phyloP scores from a whole-genome alignment of 1,140 invertebrate genomes.

The Oncopeltus fasciatus region DNA sequence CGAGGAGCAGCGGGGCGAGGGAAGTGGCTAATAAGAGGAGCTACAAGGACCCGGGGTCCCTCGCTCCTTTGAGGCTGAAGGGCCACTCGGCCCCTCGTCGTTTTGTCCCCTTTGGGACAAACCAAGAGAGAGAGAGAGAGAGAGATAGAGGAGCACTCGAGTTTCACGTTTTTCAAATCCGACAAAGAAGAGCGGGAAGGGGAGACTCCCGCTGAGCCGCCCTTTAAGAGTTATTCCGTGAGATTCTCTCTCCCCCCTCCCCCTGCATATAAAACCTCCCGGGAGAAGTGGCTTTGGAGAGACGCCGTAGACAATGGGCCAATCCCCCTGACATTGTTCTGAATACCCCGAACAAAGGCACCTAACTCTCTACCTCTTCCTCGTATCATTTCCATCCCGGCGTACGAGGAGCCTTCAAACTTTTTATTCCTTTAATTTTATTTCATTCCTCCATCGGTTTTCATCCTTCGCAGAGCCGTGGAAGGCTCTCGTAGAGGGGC shows the following conservation, averaged over 20 bases:
- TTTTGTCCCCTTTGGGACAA: neutral
- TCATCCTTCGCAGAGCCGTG: too few species aligned
- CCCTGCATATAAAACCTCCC: conserved; percentile 1
- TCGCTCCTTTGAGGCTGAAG: neutral
- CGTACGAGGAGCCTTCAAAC: too few species aligned
- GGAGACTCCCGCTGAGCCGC: neutral
- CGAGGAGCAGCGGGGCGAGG: neutral
- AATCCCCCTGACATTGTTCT: conserved; percentile 8
- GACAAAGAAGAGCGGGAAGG: neutral
- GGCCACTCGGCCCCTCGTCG: neutral
- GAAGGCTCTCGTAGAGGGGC: too few species aligned
- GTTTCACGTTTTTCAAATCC: conserved; percentile 11
- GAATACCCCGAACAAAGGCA: neutral
- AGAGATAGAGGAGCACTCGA: neutral
- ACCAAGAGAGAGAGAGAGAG: too few species aligned
- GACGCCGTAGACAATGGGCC: neutral
- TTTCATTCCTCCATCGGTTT: too few species aligned
- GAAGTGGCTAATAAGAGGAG: neutral
- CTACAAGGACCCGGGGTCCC: neutral
- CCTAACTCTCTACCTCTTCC: neutral
- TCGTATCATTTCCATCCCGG: neutral
- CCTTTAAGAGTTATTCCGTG: conserved; percentile 5
- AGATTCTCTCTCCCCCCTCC: too few species aligned
- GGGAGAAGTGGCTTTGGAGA: neutral
- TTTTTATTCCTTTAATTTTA: too few species aligned